Evolutionary conservation across 2,797 vertebrate genomes (phyloP).

Genomic region (Diglossa cyanea): DNA sequence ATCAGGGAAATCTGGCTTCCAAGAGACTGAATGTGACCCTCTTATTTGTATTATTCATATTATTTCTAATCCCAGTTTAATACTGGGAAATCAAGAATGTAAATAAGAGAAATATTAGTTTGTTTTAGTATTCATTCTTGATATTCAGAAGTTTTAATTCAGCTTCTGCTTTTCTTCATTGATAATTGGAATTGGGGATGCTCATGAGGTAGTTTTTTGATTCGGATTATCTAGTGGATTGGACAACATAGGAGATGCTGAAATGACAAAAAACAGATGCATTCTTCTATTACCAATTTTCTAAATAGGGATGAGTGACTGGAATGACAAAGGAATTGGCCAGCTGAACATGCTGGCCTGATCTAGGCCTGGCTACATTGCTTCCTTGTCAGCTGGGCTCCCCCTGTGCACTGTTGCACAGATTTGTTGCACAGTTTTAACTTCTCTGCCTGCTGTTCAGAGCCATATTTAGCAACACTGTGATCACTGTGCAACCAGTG

Average conservation of each 20-base stretch:
- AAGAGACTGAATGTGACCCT: neutral
- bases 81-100: neutral
- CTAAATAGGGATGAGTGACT: neutral
- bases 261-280: neutral
- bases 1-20: neutral
- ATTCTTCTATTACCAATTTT: neutral
- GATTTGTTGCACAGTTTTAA: neutral
- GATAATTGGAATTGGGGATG: neutral
- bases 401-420: neutral
- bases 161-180: neutral
- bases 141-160: neutral
- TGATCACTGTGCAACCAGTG: neutral
- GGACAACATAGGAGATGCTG: neutral
- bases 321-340: neutral
- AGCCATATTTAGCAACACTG: neutral
- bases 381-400: neutral
- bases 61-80: neutral
- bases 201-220: neutral
- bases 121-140: neutral
- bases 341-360: neutral
- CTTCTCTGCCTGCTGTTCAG: neutral
- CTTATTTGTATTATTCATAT: neutral
- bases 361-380: neutral
- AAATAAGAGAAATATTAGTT: neutral
- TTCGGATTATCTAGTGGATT: neutral